These are phyloP conservation scores for Atta cephalotes DNA, from an alignment of 1,140 invertebrate genomes.

Conservation along the genomic window DNA sequence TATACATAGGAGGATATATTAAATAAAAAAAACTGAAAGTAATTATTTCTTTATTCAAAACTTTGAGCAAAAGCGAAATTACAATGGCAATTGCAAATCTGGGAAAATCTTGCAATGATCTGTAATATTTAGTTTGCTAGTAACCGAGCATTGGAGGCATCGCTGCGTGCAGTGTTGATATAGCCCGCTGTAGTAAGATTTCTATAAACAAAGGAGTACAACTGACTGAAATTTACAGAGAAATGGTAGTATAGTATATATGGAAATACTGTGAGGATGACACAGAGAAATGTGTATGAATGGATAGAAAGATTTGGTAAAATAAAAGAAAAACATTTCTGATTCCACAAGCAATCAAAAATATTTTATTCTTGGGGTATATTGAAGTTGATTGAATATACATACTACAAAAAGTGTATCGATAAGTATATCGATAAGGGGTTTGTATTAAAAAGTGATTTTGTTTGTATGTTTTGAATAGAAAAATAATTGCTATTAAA, in stretches of 20 bases:
- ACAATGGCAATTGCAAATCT: neutral
- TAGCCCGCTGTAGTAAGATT: neutral
- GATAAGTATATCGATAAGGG: neutral
- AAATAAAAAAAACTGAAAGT: neutral
- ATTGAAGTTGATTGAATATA: neutral
- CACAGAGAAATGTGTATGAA: neutral
- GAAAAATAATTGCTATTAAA: neutral
- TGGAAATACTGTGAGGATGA: neutral
- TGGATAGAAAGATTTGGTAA: neutral
- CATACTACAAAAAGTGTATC: neutral
- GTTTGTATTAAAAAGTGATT: neutral
- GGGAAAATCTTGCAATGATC: neutral
- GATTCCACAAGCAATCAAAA: neutral
- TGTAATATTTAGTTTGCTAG: neutral
- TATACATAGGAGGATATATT: neutral
- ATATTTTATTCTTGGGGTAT: neutral
- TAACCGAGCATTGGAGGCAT: neutral
- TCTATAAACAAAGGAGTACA: neutral
- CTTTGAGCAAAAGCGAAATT: neutral
- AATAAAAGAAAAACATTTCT: neutral
- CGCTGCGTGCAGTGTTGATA: neutral
- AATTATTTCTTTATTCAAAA: neutral
- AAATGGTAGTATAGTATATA: neutral
- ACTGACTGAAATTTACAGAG: neutral
- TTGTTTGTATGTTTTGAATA: neutral